Evolutionary conservation across 2,113 vertebrate genomes (phyloP).

Genomic region (Erinaceus europaeus): DNA sequence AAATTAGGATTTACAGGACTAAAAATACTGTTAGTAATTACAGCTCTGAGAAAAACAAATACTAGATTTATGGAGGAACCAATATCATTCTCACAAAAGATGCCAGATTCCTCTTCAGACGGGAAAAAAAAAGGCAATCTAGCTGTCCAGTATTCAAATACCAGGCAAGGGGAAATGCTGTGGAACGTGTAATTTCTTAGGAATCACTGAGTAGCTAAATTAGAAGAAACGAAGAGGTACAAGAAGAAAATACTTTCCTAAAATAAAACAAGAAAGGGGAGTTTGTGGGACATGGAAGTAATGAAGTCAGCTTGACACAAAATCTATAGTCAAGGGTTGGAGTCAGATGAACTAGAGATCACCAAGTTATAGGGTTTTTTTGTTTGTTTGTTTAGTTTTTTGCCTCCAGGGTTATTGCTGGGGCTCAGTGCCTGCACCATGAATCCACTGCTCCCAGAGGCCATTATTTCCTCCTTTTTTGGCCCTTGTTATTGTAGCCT

Average conservation of each 20-base stretch:
- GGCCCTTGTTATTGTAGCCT: no score
- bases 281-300: background rate
- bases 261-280: background rate
- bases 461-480: no score
- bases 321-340: background rate
- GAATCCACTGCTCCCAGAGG: no score
- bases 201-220: background rate
- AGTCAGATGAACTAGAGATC: background rate
- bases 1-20: slow-evolving; percentile 74
- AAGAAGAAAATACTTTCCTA: background rate
- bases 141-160: slow-evolving; percentile 30
- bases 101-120: slow-evolving; percentile 30
- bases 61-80: slow-evolving; percentile 63
- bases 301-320: background rate
- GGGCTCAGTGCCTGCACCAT: no score
- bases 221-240: background rate
- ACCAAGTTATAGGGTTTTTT: background rate
- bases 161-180: background rate
- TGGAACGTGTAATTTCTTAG: slow-evolving; percentile 20
- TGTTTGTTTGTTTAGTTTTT: no score
- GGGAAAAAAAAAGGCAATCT: slow-evolving; percentile 58
- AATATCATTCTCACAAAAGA: slow-evolving; percentile 58
- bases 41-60: slow-evolving; percentile 52
- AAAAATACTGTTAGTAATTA: slow-evolving; percentile 82
- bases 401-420: no score